These are phyloP conservation scores for Oncorhynchus gorbuscha DNA, from an alignment of 2,113 vertebrate species.

Conservation along the genomic window DNA sequence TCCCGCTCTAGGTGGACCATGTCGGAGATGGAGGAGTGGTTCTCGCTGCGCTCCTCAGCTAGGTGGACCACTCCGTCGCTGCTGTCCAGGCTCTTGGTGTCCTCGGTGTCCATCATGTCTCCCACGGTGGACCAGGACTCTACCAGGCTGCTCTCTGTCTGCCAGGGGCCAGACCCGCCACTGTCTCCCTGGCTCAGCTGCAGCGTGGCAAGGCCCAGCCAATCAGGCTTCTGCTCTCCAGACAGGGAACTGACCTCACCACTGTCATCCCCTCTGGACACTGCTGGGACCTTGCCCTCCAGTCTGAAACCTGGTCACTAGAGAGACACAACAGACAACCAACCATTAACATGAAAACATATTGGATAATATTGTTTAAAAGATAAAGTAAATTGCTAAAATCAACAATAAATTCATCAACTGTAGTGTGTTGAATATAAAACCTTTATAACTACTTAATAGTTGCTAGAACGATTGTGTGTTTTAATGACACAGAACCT, in stretches of 20 bases:
- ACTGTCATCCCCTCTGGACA: constrained; percentile 74
- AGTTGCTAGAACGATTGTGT: background rate
- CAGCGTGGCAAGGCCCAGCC: constrained; percentile 78
- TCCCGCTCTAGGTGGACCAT: constrained; percentile 87
- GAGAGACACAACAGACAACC: background rate
- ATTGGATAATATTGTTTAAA: background rate
- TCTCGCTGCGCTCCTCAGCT: constrained; percentile 83
- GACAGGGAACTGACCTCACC: constrained; percentile 73
- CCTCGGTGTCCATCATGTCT: constrained; percentile 82
- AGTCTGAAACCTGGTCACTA: constrained; percentile 79
- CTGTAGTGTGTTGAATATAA: background rate
- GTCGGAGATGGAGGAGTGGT: constrained; percentile 90
- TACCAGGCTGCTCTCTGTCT: constrained; percentile 81
- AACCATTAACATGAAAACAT: background rate
- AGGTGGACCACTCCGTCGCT: constrained; percentile 61
- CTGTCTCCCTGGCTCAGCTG: constrained; percentile 70
- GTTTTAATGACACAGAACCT: background rate
- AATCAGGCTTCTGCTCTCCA: constrained; percentile 71
- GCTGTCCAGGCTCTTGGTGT: constrained; percentile 87
- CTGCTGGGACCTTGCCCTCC: constrained; percentile 76
- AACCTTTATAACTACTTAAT: background rate
- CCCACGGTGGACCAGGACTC: constrained; percentile 91
- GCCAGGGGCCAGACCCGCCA: constrained; percentile 69
- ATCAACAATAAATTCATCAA: background rate
- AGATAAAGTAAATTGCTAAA: background rate